Evolutionary conservation across 2,113 vertebrate species (phyloP), one percentile per base, ranked within the genome.

Genomic region (Laterallus jamaicensis): DNA sequence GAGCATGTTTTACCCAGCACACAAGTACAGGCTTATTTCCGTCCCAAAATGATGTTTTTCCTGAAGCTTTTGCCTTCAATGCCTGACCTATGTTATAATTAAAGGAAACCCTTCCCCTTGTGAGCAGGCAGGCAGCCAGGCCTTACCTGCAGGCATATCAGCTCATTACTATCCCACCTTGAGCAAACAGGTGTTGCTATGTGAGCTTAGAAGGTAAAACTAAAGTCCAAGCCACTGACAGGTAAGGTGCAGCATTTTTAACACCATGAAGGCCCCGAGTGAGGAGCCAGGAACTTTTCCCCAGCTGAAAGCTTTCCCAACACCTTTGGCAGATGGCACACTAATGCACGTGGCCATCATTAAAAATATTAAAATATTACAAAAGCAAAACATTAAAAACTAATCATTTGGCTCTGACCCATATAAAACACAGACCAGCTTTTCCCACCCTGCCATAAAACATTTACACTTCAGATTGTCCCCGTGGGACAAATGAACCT

Each of bases 151-250:
- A 88, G 94, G 80, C 80, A 15, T 86, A 92, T 84, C 90, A 37
- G 81, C 92, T 94, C 87, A 26, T 59, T 92, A 24, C 68, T 63
- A 83, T 95, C 94, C 96, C 93, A 93, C 97, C 98, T 85, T 98
- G 67, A 84, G 93, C 96, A 98, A 98, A 98, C 96, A 98, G 96
- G 97, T 97, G 96, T 96, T 97, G 96, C 97, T 92, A 84, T 68
- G 96, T 15, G 50, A 94, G 88, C 90, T 88, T 83, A 75, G 73
- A 86, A 62, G 56, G 42, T 68, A 94, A 85, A 88, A 85, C 82
- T 85, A 49, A 86, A 93, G 68, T 91, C 85, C 88, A 93, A 80
- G 77, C 13, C 74, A 71, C 73, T 66, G 74, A 78, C n/a, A 13
- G 56, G 8, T 42, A 60, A 73, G 50, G 67, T 78, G 67, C 52